These are phyloP conservation scores for Riparia riparia DNA, from an alignment of 2,113 vertebrate genomes.

Conservation along the genomic window DNA sequence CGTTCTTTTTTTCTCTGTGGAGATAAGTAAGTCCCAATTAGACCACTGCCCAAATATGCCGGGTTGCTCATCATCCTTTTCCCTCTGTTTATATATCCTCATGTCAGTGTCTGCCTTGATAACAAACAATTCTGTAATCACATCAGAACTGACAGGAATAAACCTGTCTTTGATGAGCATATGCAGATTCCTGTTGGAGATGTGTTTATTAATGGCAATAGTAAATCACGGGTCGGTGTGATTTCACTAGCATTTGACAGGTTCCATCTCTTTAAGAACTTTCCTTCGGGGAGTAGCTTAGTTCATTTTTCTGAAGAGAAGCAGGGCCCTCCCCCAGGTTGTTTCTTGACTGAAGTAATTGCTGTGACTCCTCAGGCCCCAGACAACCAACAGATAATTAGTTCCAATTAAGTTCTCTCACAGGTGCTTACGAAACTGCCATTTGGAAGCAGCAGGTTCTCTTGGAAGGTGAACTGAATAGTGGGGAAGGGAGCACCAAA, in stretches of 20 bases:
- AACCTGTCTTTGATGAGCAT: not conserved
- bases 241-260: not conserved
- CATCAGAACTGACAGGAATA: not conserved
- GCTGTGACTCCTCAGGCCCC: slow-evolving; percentile 52
- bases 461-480: not conserved
- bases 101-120: not conserved
- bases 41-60: not conserved
- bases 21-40: not conserved
- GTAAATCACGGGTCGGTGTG: not conserved
- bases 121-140: not conserved
- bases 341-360: slow-evolving; percentile 52
- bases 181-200: not conserved
- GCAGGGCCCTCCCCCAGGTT: slow-evolving; percentile 30
- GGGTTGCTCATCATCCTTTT: not conserved
- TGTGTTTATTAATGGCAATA: not conserved
- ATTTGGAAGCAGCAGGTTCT: slow-evolving; percentile 32
- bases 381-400: slow-evolving; percentile 61
- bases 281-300: not conserved
- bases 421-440: slow-evolving; percentile 27
- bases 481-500: not conserved
- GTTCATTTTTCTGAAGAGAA: slow-evolving; percentile 32
- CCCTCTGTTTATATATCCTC: not conserved
- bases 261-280: slow-evolving; percentile 30
- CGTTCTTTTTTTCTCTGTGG: not conserved
- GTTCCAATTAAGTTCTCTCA: slow-evolving; percentile 58